Conservation (phyloP, 2,888 invertebrate species). For the Belgica antarctica region DNA sequence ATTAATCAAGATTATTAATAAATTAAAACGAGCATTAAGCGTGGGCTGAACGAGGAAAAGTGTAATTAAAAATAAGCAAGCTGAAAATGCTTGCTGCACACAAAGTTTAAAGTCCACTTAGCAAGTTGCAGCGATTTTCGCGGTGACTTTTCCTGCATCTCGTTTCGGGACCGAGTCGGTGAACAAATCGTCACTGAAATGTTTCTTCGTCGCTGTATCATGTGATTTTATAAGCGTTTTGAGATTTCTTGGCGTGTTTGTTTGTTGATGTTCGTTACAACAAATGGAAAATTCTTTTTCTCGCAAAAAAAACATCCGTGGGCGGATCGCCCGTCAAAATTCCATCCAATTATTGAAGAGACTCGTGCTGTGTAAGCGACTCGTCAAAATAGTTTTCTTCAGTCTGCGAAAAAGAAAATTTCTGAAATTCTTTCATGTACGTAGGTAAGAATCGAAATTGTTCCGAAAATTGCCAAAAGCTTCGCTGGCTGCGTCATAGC, state of each 20-base stretch:
- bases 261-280: not conserved
- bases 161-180: not conserved
- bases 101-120: not conserved
- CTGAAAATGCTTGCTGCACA: not conserved
- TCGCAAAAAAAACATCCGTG: not conserved
- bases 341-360: slow-evolving; percentile 3
- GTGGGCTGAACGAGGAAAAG: not conserved
- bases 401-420: not conserved
- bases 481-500: slow-evolving; percentile 5
- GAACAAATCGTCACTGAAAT: not conserved
- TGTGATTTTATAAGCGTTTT: not conserved
- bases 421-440: not conserved
- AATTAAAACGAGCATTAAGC: not conserved
- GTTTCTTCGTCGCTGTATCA: slow-evolving; percentile 3
- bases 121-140: not conserved
- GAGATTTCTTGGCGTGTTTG: slow-evolving; percentile 17
- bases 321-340: not conserved
- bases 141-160: not conserved
- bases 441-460: not conserved
- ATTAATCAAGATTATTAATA: not conserved
- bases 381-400: slow-evolving; percentile 18
- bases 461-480: not conserved
- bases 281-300: not conserved
- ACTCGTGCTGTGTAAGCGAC: not conserved
- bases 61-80: slow-evolving; percentile 9